Base-by-base conservation (phyloP, 2,113 vertebrate species). In the Scolopax mira region DNA sequence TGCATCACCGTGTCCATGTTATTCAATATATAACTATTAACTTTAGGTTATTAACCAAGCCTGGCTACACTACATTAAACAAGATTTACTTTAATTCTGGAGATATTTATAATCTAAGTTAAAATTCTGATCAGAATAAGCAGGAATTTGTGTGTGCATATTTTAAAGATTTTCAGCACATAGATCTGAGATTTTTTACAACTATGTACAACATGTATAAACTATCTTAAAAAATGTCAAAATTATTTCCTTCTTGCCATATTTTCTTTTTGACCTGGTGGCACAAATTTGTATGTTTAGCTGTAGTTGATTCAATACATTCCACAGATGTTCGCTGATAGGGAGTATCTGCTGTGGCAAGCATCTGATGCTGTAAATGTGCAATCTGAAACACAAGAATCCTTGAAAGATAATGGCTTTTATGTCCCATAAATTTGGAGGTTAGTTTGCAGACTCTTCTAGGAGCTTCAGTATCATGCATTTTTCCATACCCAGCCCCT, bases 401-500 rank as follows among this genome's bases (percentile, higher is more conserved):
- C 58, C 71, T 55, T 75, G 71, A 67, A 86, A 70, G 14, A 91
- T 79, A 93, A 93, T 79, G 88, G 42, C 48, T 89, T 84, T 91
- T 83, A 89, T 87, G 88, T 71, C 35, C 60, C 9, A 4, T 73
- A 90, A 89, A 96, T 96, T 94, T 88, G 81, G 66, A 97, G 74
- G 65, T 96, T 94, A 95, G 62, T 90, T 87, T 13, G 27, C 62
- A 94, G 90, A 87, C 57, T 95, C 89, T 91, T 96, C 81, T 84
- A 82, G 95, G 79, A 85, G 70, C 73, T 91, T 84, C 93, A 86
- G 67, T 13, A 78, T 31, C 35, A 88, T 69, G 46, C 30, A 55
- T 94, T 96, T 96, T 94, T 96, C 70, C 61, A 69, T 41, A 71
- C 21, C 71, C 90, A 94, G 49, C 52, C 89, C 58, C 81, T 97